Conservation (phyloP, 2,888 invertebrate genomes). For the Euzetes globulus region DNA sequence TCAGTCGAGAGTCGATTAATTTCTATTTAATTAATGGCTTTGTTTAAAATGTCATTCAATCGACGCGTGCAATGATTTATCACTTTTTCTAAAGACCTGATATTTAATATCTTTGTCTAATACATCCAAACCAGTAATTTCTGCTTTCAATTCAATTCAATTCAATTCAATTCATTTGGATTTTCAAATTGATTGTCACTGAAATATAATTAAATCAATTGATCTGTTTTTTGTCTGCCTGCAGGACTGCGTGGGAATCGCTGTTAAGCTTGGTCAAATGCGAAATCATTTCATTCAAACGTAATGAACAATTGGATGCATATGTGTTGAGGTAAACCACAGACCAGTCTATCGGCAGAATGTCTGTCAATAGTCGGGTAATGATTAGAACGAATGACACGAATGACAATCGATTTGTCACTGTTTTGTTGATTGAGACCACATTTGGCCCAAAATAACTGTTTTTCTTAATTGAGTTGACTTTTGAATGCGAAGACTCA, state of each 20-base stretch:
- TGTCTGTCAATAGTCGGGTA: background rate
- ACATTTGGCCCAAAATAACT: background rate
- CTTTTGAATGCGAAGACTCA: slow-evolving; percentile 4
- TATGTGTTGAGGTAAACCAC: slow-evolving; percentile 76
- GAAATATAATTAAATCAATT: background rate
- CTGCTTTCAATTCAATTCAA: too few species aligned
- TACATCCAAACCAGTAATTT: too few species aligned
- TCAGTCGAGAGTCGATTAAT: too few species aligned
- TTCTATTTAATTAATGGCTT: too few species aligned
- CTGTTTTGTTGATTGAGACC: background rate
- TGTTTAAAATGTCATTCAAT: too few species aligned
- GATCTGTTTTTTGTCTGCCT: background rate
- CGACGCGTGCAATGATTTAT: too few species aligned
- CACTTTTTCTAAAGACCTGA: too few species aligned
- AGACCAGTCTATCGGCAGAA: background rate
- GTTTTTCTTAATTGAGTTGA: background rate
- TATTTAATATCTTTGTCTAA: too few species aligned
- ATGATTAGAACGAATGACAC: background rate
- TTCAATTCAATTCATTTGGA: background rate
- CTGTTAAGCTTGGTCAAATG: slow-evolving; percentile 85
- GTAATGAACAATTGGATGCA: slow-evolving; percentile 83
- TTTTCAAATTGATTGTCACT: background rate
- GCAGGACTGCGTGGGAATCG: slow-evolving; percentile 60
- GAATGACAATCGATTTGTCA: background rate
- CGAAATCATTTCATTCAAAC: slow-evolving; percentile 85